A percentile compares a stretch with the other conserved stretches of the same genome.
phyloP scores from a whole-genome alignment of 2,113 vertebrate species.

The Erythrolamprus reginae region DNA sequence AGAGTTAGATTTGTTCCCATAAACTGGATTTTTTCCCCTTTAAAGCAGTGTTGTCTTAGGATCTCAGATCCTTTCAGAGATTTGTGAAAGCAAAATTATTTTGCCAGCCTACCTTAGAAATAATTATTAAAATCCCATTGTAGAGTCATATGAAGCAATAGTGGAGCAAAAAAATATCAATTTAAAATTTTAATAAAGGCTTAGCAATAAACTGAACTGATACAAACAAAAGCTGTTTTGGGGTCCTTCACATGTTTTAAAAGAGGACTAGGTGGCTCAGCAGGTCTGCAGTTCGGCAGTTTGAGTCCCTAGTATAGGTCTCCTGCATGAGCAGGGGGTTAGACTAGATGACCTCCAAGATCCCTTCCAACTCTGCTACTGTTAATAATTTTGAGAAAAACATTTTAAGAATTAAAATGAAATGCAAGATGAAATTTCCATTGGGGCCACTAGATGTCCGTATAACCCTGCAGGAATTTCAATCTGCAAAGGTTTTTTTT shows the following conservation, averaged over 20 bases:
- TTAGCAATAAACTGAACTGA: background rate
- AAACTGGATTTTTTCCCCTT: background rate
- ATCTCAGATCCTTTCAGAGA: background rate
- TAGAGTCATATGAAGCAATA: background rate
- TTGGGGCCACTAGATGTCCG: conserved; percentile 59
- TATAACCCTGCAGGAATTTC: conserved; percentile 38
- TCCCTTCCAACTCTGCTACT: too few species aligned
- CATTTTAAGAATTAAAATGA: background rate
- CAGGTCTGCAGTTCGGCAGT: too few species aligned
- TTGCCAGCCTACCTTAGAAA: background rate
- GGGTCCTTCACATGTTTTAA: background rate
- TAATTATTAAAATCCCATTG: background rate
- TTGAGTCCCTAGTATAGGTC: too few species aligned
- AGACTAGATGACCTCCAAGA: too few species aligned
- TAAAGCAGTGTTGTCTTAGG: background rate
- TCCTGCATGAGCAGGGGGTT: too few species aligned
- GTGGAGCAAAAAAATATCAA: background rate
- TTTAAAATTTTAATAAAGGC: background rate
- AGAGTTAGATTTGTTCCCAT: background rate
- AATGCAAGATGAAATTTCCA: background rate
- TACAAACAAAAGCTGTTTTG: background rate
- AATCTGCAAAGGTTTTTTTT: background rate
- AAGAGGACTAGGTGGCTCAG: background rate
- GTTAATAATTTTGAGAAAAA: too few species aligned
- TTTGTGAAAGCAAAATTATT: background rate